Evolutionary conservation across 2,797 vertebrate species (phyloP), one percentile per base, ranked within the genome.

Genomic region (Tamandua tetradactyla): DNA sequence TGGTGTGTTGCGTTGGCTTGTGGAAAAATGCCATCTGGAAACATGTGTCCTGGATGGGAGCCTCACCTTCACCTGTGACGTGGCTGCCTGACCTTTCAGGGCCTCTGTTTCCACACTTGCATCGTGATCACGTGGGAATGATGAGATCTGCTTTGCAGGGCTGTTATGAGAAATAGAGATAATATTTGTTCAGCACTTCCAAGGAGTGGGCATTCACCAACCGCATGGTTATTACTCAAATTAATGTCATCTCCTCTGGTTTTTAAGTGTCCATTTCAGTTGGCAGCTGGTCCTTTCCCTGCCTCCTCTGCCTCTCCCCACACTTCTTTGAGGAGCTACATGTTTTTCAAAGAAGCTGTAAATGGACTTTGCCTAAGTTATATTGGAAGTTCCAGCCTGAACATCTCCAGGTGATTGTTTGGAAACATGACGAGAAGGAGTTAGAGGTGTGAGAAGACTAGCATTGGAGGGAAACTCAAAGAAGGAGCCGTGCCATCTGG

Each of bases 51-150:
- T 76, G 35, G 13, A 5, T 49, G 27, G 22, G 35, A 23, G 0
- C 69, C 44, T 87, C 23, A 27, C 32, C 15, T 30, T 30, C 17
- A 30, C 3, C 61, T 52, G 17, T 47, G 30, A 10, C 47, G 55
- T 18, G 9, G 1, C 3, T 1, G 5, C 7, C 12, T 15, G 55
- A 44, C 8, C 13, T 40, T 49, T 75, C 22, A 18, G 7, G 3
- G 9, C 9, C 57, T 87, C 40, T 5, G 69, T 83, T 80, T 68
- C 75, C 30, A 61, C 64, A 47, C 64, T 25, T 57, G 47, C 7
- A 44, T 57, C 4, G 23, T 27, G n/a, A 12, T 47, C 12, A 18
- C 0, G 1, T 13, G 1, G 25, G 40, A 52, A 47, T 7, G 20
- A n/a, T 14, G 61, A 22, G 9, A 9, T 32, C 68, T 14, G 13